Evolutionary conservation across 2,888 invertebrate species (phyloP), one percentile per base, ranked within the genome.

Genomic region (Aphodius sticticus): DNA sequence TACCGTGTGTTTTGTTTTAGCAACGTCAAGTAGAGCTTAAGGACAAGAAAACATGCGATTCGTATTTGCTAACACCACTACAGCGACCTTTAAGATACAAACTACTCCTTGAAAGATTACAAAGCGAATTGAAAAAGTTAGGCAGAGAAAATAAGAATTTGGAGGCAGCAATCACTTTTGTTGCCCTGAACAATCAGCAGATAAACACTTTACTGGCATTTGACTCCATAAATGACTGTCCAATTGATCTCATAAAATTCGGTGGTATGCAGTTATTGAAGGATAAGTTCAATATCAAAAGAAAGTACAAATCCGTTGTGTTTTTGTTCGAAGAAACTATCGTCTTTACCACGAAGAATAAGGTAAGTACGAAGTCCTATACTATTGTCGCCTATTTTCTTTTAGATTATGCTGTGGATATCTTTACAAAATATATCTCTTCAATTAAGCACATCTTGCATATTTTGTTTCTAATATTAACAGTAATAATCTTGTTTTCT

Each of bases 1-100:
- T 26, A 26, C 26, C 3, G 26, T 26, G 26, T 26, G 3, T 26
- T n/a, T 38, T 15, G 5, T 69, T 69, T 77, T 76, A 87, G 87
- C 89, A 90, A 83, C 88, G 90, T 74, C 90, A 91, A 77, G 88
- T 88, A 70, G 88, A 88, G 81, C 83, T 89, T 70, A 79, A 83
- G 7, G 87, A 88, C 81, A 82, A 84, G 76, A 79, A 87, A 35
- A 84, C 85, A 69, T 82, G 87, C 26, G 85, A 86, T 7, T 85
- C 87, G 16, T 86, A 87, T 81, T 82, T 88, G 26, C 78, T 87
- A 74, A 86, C 86, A 6, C 88, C 88, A 35, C 82, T 88, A 36
- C 88, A 88, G 82, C 81, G 88, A 79, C 80, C 88, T 26, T 87
- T 86, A 69, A 87, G 86, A 82, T 88, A 88, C 79, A 86, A 86